Conservation (phyloP, 2,888 invertebrate genomes). For the Pycnomerus fuliginosus region DNA sequence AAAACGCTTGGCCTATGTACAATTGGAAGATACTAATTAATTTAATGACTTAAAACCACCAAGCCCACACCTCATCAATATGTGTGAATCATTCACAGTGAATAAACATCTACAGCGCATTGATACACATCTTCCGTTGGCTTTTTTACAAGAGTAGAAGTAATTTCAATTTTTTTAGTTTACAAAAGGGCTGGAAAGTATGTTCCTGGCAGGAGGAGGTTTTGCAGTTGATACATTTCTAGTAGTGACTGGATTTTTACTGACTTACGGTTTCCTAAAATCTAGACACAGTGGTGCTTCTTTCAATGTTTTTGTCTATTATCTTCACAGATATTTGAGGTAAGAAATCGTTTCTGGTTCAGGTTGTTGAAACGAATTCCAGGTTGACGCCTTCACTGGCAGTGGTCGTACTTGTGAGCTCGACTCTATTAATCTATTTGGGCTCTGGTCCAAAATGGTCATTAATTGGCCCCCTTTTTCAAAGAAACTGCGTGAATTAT, state of each 20-base stretch:
- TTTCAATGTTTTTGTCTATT: conserved; percentile 27
- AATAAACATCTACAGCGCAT: no score
- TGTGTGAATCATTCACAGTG: no score
- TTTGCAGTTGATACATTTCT: conserved; percentile 31
- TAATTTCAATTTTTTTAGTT: no score
- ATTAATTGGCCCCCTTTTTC: conserved; percentile 21
- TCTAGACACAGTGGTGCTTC: conserved; percentile 13
- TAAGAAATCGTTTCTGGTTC: conserved; percentile 41
- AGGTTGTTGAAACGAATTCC: conserved; percentile 33
- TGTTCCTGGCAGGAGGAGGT: conserved; percentile 25
- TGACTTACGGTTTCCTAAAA: conserved; percentile 29
- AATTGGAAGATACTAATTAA: no score
- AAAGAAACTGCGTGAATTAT: conserved; percentile 32
- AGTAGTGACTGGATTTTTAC: conserved; percentile 22
- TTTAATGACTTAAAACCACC: no score
- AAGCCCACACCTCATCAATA: no score
- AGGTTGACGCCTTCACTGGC: conserved; percentile 57
- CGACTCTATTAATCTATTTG: conserved; percentile 52
- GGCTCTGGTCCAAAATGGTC: conserved; percentile 57
- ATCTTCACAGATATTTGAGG: conserved; percentile 27
- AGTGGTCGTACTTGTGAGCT: conserved; percentile 51
- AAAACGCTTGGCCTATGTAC: no score
- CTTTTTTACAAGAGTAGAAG: no score
- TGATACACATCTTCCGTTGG: no score
- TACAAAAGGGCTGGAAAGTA: no score